phyloP scores from a whole-genome alignment of 2,113 vertebrate species.

The Furnarius figulus region DNA sequence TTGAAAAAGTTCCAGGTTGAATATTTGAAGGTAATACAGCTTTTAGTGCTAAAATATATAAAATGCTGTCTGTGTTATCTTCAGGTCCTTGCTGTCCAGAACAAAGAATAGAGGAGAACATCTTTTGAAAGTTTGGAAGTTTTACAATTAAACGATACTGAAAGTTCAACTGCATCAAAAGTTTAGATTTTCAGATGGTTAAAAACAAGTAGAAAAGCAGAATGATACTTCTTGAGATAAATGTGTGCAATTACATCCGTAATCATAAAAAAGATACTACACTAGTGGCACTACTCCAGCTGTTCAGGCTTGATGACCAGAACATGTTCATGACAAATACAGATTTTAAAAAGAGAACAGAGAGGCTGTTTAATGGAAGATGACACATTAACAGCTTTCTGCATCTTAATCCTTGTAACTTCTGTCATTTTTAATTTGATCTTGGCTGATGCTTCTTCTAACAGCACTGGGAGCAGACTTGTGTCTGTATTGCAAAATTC shows the following conservation, averaged over 20 bases:
- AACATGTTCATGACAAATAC: neutral
- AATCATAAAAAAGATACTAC: neutral
- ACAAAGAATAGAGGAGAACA: neutral
- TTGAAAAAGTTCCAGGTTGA: neutral
- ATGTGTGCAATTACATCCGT: neutral
- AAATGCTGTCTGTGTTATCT: neutral
- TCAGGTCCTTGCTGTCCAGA: neutral
- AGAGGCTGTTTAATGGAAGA: neutral
- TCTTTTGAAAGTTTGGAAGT: neutral
- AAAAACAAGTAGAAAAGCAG: neutral
- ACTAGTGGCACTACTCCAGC: neutral
- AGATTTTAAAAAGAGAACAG: neutral
- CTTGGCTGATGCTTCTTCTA: neutral
- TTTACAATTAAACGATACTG: neutral
- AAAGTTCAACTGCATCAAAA: neutral
- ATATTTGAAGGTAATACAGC: neutral
- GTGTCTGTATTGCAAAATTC: neutral
- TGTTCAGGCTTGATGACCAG: neutral
- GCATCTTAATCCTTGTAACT: neutral
- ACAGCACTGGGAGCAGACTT: neutral
- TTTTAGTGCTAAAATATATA: neutral
- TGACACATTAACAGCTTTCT: neutral
- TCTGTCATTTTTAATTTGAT: neutral
- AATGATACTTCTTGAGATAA: neutral
- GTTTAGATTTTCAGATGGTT: neutral